These are phyloP conservation scores for Eciton burchellii DNA, from an alignment of 1,140 invertebrate species.

Conservation along the genomic window DNA sequence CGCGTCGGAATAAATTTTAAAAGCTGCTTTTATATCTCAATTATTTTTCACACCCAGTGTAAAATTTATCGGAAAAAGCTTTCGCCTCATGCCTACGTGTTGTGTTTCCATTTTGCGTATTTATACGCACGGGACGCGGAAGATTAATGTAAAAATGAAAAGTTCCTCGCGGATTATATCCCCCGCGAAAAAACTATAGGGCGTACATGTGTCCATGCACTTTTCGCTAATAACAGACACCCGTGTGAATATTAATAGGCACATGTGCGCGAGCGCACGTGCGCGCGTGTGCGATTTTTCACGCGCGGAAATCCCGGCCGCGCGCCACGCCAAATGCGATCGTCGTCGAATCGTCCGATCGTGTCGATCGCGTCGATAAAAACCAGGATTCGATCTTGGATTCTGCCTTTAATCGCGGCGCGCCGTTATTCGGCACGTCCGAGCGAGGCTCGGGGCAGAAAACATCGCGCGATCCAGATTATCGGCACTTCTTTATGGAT, in stretches of 20 bases:
- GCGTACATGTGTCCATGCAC: neutral
- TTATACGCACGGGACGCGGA: neutral
- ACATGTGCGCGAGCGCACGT: neutral
- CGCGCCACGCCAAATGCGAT: neutral
- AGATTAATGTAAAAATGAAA: constrained; percentile 30
- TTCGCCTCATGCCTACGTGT: neutral
- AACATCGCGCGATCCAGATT: constrained; percentile 45
- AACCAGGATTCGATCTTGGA: no score
- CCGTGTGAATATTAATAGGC: constrained; percentile 21
- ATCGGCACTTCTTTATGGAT: constrained; percentile 53
- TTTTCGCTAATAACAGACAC: constrained; percentile 6
- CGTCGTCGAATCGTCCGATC: neutral
- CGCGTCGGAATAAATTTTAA: constrained; percentile 54
- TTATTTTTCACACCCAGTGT: constrained; percentile 41
- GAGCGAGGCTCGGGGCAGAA: neutral
- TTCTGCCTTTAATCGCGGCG: constrained; percentile 28
- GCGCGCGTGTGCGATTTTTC: neutral
- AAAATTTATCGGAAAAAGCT: constrained; percentile 49
- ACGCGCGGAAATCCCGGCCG: neutral
- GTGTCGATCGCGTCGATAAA: no score
- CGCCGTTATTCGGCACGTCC: constrained; percentile 7
- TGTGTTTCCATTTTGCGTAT: constrained; percentile 6
- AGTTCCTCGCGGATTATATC: constrained; percentile 20
- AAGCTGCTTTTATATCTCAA: constrained; percentile 52
- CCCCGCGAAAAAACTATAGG: neutral